A percentile compares a stretch with the other conserved stretches of the same genome.
Evolutionary conservation across 2,888 invertebrate genomes (phyloP).

Genomic region (Lasioglossum pauxillum): DNA sequence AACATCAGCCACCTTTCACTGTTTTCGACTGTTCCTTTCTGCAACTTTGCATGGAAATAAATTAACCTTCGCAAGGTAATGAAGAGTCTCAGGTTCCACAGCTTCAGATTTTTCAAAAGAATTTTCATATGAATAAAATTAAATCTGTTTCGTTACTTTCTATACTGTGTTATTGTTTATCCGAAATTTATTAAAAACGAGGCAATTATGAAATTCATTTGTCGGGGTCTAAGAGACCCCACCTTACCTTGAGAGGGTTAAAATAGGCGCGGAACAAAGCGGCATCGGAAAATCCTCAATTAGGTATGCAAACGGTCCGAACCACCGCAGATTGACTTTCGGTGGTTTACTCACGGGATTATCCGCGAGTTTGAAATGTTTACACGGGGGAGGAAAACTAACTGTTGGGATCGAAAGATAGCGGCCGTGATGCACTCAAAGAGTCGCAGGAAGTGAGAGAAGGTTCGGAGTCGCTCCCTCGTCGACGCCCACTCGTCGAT

Average conservation of each 20-base stretch:
- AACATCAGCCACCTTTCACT: not conserved
- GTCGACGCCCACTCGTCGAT: conserved; percentile 40
- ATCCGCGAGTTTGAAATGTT: conserved; percentile 75
- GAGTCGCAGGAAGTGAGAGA: conserved; percentile 42
- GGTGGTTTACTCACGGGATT: conserved; percentile 76
- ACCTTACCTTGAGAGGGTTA: not conserved
- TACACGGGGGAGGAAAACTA: conserved; percentile 61
- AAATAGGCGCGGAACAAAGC: not conserved
- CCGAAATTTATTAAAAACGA: too few species aligned
- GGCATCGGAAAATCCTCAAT: conserved; percentile 65
- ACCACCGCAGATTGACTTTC: conserved; percentile 71
- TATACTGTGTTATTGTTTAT: too few species aligned
- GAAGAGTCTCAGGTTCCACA: too few species aligned
- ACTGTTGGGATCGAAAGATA: conserved; percentile 69
- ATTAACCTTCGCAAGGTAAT: not conserved
- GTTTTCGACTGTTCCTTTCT: not conserved
- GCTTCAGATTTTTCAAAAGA: too few species aligned
- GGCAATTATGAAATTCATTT: too few species aligned
- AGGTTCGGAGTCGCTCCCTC: conserved; percentile 30
- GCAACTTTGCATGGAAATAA: not conserved
- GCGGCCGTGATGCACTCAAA: conserved; percentile 39
- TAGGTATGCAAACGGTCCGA: conserved; percentile 68
- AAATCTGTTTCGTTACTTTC: too few species aligned
- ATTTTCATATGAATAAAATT: too few species aligned
- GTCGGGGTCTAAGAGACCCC: too few species aligned